These are phyloP conservation scores for Aepyceros melampus DNA, from an alignment of 2,113 vertebrate genomes.

Conservation along the genomic window DNA sequence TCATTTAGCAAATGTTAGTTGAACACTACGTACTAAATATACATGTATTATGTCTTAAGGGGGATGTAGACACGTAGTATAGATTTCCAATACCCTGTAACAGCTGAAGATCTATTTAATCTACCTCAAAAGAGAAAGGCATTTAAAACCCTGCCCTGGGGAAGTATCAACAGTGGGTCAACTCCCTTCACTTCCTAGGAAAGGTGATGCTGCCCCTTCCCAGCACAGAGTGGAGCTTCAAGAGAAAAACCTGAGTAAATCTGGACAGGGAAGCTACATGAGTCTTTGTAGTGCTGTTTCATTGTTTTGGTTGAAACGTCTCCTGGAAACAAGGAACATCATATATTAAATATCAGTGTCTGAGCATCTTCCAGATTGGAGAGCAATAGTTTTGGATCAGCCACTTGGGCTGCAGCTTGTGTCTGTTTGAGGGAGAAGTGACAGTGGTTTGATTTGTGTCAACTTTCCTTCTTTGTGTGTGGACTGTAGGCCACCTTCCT, in stretches of 20 bases:
- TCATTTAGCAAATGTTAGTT: background rate
- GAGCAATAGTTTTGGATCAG: constrained; percentile 32
- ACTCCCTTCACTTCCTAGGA: background rate
- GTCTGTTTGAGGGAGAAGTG: background rate
- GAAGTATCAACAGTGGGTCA: background rate
- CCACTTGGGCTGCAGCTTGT: background rate
- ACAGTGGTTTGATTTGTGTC: background rate
- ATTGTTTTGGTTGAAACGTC: constrained; percentile 32
- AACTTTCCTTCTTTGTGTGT: background rate
- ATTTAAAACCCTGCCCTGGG: background rate
- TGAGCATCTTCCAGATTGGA: constrained; percentile 25
- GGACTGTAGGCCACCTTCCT: background rate
- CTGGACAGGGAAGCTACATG: background rate
- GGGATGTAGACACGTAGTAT: background rate
- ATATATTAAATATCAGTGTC: constrained; percentile 13
- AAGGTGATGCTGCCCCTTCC: background rate
- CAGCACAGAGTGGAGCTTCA: background rate
- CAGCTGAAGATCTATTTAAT: background rate
- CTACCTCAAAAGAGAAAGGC: background rate
- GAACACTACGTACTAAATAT: background rate
- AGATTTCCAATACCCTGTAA: background rate
- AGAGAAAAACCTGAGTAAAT: background rate
- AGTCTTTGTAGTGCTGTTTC: background rate
- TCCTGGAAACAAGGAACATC: background rate
- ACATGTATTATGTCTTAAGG: background rate